Evolutionary conservation across 2,888 invertebrate species (phyloP).

Genomic region (Melitaea athalia): DNA sequence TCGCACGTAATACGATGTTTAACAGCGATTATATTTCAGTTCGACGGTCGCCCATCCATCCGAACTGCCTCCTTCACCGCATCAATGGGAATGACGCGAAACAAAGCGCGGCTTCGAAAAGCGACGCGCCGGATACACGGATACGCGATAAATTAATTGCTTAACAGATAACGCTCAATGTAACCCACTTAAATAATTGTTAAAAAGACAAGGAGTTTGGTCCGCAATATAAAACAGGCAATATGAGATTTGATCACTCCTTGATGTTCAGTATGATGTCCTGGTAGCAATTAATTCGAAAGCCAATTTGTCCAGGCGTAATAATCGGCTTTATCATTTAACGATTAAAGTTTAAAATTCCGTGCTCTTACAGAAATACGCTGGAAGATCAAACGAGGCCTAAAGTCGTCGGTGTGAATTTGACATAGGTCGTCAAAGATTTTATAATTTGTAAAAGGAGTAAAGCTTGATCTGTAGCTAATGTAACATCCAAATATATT

Average conservation of each 20-base stretch:
- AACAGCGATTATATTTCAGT: slow-evolving; percentile 84
- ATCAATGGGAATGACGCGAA: slow-evolving; percentile 97
- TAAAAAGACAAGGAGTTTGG: not conserved
- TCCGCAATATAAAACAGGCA: not conserved
- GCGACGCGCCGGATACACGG: slow-evolving; percentile 61
- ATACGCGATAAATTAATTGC: slow-evolving; percentile 52
- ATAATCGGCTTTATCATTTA: not conserved
- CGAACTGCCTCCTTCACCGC: slow-evolving; percentile 98
- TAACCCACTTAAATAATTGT: not conserved
- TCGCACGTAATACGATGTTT: slow-evolving; percentile 38
- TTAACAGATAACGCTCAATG: not conserved
- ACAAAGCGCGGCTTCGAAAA: slow-evolving; percentile 58
- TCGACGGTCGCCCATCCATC: slow-evolving; percentile 98
- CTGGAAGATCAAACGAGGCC: not conserved
- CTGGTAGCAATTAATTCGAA: not conserved
- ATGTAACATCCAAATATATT: no score
- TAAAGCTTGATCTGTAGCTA: no score
- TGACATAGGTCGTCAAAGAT: no score
- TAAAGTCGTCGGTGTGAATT: no score
- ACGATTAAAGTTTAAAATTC: not conserved
- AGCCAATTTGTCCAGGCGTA: not conserved
- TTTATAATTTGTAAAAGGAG: no score
- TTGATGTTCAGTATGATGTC: not conserved
- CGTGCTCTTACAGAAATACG: not conserved
- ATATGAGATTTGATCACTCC: no score